Percentiles rank a stretch among this genome's conserved stretches.
Evolutionary conservation across 2,797 vertebrate genomes (phyloP).

Genomic region (Falco berigora): DNA sequence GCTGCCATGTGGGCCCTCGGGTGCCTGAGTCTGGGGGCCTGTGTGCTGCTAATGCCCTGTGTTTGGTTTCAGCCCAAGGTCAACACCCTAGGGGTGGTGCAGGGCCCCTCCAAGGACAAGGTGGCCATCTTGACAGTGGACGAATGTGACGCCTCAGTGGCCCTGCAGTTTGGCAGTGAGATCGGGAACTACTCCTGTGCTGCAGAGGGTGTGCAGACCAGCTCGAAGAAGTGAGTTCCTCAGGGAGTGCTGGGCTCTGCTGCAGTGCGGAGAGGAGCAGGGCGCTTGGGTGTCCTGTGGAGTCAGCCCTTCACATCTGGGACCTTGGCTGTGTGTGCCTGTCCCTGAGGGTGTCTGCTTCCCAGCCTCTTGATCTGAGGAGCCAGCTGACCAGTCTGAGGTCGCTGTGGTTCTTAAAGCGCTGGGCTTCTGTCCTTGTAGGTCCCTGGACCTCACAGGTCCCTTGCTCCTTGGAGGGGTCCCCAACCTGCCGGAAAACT

Average conservation of each 20-base stretch:
- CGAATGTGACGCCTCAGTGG: slow-evolving; percentile 88
- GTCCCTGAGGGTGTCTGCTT: neutral
- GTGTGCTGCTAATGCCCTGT: neutral
- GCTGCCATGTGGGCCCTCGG: neutral
- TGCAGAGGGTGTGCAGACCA: slow-evolving; percentile 91
- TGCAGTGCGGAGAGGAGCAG: neutral
- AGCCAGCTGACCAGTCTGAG: neutral
- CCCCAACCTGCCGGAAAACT: slow-evolving; percentile 94
- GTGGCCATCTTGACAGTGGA: slow-evolving; percentile 92
- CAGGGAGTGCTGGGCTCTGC: neutral
- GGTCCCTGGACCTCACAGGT: slow-evolving; percentile 81
- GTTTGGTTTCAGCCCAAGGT: slow-evolving; percentile 82
- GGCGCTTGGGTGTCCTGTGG: neutral
- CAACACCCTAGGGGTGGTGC: slow-evolving; percentile 84
- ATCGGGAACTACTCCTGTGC: slow-evolving; percentile 96
- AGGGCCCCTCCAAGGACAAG: slow-evolving; percentile 96
- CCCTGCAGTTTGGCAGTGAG: slow-evolving; percentile 87
- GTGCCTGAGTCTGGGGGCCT: neutral
- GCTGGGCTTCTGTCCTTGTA: slow-evolving; percentile 30
- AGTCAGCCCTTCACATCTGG: neutral
- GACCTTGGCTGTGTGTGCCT: neutral
- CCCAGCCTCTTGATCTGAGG: neutral
- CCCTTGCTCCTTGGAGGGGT: slow-evolving; percentile 90
- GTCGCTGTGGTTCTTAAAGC: neutral
- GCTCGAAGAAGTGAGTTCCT: slow-evolving; percentile 92